Evolutionary conservation across 2,888 invertebrate genomes (phyloP), one percentile per base, ranked within the genome.

Genomic region (Dorcus parallelipipedus): DNA sequence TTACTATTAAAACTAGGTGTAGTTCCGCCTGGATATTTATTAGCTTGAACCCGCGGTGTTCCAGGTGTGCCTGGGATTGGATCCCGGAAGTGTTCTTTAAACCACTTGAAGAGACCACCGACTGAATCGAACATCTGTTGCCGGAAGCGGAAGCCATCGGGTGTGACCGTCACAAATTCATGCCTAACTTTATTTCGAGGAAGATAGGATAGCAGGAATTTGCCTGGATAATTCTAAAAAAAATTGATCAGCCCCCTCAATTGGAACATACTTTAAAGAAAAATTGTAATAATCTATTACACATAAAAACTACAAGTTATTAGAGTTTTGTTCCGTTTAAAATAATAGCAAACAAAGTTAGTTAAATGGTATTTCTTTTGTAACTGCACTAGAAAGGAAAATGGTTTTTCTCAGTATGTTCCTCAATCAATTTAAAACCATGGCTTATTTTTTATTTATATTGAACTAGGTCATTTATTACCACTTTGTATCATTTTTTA

Each of bases 41-140:
- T 76, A 7, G 83, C 79, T 14, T 82, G 79, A 64, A 81, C 82
- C 64, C 88, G 83, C 0, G 90, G 89, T 8, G 91, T 91, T 54
- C 88, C 86, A 1, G 86, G 90, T 4, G 91, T 91, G 4, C 83
- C 84, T 0, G 92, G 91, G 50, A 92, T 84, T 0, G 96, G 93
- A 72, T 97, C 97, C 64, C 94, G 82, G 81, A 95, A 99, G 77
- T 99, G 96, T 78, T 95, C 95, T 75, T 99, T 99, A 79, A 99
- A 99, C 97, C 97, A 99, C 60, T 91, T 89, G 70, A 99, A 84
- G 58, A 98, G 76, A 9, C 86, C 82, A 43, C 86, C 85, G 1
- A 96, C 81, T 0, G 91, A 88, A 66, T 91, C 90, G 78, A 98
- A 98, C 76, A 90, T 86, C 71, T 94, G 90, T 64, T 90, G 88